Conservation (phyloP, 2,113 vertebrate genomes). For the Rhinichthys klamathensis region DNA sequence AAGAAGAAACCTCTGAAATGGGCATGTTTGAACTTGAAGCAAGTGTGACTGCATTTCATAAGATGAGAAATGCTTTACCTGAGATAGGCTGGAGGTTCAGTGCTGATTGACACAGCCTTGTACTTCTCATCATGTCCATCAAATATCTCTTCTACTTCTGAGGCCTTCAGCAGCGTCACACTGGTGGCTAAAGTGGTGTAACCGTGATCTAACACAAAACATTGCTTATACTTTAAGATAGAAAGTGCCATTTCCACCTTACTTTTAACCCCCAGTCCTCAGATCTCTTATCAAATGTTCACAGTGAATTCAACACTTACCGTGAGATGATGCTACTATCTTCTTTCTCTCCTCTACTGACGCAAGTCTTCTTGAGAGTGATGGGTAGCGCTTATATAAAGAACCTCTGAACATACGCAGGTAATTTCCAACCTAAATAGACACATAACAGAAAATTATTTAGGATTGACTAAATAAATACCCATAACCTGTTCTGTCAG, state of each 20-base stretch:
- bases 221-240: conserved; percentile 40
- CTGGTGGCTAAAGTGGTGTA: conserved; percentile 97
- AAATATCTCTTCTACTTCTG: conserved; percentile 97
- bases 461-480: not conserved
- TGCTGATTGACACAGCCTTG: conserved; percentile 98
- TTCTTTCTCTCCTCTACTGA: conserved; percentile 98
- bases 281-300: not conserved
- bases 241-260: conserved; percentile 11
- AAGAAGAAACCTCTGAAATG: not conserved
- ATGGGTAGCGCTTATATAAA: conserved; percentile 96
- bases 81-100: conserved; percentile 96
- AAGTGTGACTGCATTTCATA: not conserved
- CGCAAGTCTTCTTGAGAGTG: conserved; percentile 92
- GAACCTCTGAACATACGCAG: conserved; percentile 98
- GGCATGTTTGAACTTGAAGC: not conserved
- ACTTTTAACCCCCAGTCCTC: not conserved
- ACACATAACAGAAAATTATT: not conserved
- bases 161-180: conserved; percentile 95
- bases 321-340: conserved; percentile 97
- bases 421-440: conserved; percentile 92
- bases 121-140: conserved; percentile 98
- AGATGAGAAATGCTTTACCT: conserved; percentile 75
- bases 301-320: conserved; percentile 68
- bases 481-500: not conserved
- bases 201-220: conserved; percentile 85